A percentile compares a stretch with the other conserved stretches of the same genome.
Evolutionary conservation across 1,140 invertebrate genomes (phyloP).

Genomic region (Magallana ariakensis): DNA sequence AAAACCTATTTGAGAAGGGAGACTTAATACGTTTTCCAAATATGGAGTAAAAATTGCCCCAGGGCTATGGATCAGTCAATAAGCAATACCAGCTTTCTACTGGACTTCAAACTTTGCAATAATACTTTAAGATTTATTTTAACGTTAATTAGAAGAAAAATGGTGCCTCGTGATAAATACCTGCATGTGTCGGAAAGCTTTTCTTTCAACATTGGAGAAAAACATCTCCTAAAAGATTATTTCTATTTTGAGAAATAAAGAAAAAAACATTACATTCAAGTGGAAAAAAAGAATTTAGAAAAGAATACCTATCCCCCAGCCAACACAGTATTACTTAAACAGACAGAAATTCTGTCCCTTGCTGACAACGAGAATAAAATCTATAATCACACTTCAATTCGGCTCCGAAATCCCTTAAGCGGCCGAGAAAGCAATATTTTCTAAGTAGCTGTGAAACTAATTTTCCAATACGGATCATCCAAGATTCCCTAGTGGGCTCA

Average conservation of each 20-base stretch:
- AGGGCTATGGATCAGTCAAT: neutral
- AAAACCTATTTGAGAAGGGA: constrained; percentile 23
- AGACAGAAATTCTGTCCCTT: constrained; percentile 21
- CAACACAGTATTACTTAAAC: constrained; percentile 4
- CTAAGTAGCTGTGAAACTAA: constrained; percentile 38
- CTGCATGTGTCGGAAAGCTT: too few species aligned
- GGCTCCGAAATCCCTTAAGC: constrained; percentile 29
- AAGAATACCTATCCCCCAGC: neutral
- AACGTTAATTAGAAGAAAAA: neutral
- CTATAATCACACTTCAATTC: constrained; percentile 38
- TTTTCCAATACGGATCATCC: constrained; percentile 36
- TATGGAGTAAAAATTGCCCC: constrained; percentile 9
- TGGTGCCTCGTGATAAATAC: too few species aligned
- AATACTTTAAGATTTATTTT: neutral
- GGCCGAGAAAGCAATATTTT: constrained; percentile 32
- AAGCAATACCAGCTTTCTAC: neutral
- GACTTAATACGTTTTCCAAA: constrained; percentile 13
- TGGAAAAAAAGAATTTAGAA: neutral
- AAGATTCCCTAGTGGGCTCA: neutral
- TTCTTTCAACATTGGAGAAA: too few species aligned
- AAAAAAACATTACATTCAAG: too few species aligned
- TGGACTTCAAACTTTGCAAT: neutral
- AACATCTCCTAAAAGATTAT: too few species aligned
- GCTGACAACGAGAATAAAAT: constrained; percentile 17
- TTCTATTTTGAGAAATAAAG: too few species aligned